Evolutionary conservation across 2,797 vertebrate species (phyloP).

Genomic region (Alectoris magna): DNA sequence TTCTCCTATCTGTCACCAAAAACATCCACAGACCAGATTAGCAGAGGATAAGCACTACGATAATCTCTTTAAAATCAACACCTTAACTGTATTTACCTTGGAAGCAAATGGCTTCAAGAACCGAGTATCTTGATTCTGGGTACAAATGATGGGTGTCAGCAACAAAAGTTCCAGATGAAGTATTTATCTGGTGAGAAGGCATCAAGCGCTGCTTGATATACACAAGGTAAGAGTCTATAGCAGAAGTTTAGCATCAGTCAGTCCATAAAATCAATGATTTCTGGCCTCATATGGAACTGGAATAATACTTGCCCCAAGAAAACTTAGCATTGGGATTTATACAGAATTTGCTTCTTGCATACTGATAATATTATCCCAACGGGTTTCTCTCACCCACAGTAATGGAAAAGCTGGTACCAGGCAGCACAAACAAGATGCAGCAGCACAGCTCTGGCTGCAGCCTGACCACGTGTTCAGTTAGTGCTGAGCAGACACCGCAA

Average conservation of each 20-base stretch:
- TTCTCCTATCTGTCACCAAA: not conserved
- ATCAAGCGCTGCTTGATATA: not conserved
- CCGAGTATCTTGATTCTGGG: not conserved
- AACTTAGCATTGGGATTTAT: not conserved
- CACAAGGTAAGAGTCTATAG: not conserved
- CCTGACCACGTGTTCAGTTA: not conserved
- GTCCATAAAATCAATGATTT: not conserved
- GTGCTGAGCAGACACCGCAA: not conserved
- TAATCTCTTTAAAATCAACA: not conserved
- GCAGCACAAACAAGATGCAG: not conserved
- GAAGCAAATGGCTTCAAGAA: not conserved
- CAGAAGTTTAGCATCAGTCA: not conserved
- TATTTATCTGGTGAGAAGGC: not conserved
- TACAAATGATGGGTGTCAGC: not conserved
- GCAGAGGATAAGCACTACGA: not conserved
- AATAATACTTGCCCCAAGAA: not conserved
- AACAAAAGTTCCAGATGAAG: not conserved
- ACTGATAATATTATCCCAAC: not conserved
- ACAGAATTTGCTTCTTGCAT: not conserved
- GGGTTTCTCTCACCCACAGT: not conserved
- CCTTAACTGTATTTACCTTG: not conserved
- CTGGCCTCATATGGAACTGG: not conserved
- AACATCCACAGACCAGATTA: not conserved
- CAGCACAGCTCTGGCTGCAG: not conserved
- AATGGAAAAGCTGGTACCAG: not conserved